Evolutionary conservation across 2,797 vertebrate species (phyloP), one percentile per base, ranked within the genome.

Genomic region (Microctenopoma steveboyesi): DNA sequence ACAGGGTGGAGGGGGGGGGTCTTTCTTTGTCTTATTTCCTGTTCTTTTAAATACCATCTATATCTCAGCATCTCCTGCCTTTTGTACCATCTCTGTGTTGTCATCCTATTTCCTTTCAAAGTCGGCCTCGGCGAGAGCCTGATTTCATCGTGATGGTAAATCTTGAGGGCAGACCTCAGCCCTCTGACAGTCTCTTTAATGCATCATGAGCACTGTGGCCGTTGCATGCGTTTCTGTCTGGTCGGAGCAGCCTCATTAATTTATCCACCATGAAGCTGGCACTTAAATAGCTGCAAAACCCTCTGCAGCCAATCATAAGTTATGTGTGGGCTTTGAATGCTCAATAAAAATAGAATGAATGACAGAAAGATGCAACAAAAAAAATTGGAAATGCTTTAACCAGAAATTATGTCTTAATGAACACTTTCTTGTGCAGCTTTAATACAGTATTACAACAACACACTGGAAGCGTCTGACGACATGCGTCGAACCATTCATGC

Each of bases 141-240:
- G 49, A 79, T 84, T 56, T 76, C 48, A 4, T 78, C 14, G 5
- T 4, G 47, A 54, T 30, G 37, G 78, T 88, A 87, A 87, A 90
- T 91, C 86, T 81, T 64, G 53, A 64, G 71, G 78, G 82, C 74
- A 58, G 83, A 85, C 70, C 76, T 79, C 72, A 72, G 54, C 73
- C 78, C 72, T 83, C 63, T 74, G 79, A 79, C 73, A 78, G 54
- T 63, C 68, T 63, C 64, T 67, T 74, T 87, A 91, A 92, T 91
- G 86, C 81, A 83, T 78, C 76, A 66, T 79, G 74, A 91, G 71
- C 58, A 74, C 81, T 69, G 35, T 49, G 15, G 76, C 66, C 45
- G 77, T 77, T 37, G 64, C 28, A 45, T 53, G 49, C 40, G 76
- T 86, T 72, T 66, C 56, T 71, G 72, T 62, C 86, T 74, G 64